phyloP scores from a whole-genome alignment of 2,888 invertebrate species.

The Polymixis lichenea region DNA sequence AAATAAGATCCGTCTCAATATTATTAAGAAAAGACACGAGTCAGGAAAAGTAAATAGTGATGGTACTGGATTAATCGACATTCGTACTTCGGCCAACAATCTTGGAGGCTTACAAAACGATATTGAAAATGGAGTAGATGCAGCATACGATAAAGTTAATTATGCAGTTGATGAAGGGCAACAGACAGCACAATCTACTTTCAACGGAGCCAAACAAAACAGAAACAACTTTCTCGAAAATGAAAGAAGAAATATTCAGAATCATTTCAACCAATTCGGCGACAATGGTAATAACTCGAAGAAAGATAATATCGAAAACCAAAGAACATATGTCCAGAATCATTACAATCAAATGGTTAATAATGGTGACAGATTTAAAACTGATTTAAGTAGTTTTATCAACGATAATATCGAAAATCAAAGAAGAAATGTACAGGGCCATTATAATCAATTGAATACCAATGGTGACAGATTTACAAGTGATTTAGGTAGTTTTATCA shows the following conservation, averaged over 20 bases:
- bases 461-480: not conserved
- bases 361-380: not conserved
- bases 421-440: not conserved
- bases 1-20: slow-evolving; percentile 42
- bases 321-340: slow-evolving; percentile 8
- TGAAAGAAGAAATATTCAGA: slow-evolving; percentile 34
- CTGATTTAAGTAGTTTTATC: not conserved
- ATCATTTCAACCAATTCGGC: slow-evolving; percentile 17
- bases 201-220: slow-evolving; percentile 24
- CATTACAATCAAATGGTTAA: slow-evolving; percentile 1
- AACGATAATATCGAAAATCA: not conserved
- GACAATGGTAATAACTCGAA: slow-evolving; percentile 10
- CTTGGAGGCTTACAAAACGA: slow-evolving; percentile 9
- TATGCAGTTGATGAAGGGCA: slow-evolving; percentile 11
- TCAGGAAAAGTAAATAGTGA: slow-evolving; percentile 16
- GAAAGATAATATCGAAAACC: not conserved
- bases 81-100: slow-evolving; percentile 25
- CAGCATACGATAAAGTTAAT: slow-evolving; percentile 34
- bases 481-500: not conserved
- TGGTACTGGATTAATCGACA: slow-evolving; percentile 53
- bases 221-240: slow-evolving; percentile 32
- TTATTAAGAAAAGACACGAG: slow-evolving; percentile 13
- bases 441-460: not conserved
- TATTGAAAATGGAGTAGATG: slow-evolving; percentile 35
- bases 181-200: slow-evolving; percentile 15